Conservation (phyloP, 2,888 invertebrate species). For the Alloscopus bannaensis region DNA sequence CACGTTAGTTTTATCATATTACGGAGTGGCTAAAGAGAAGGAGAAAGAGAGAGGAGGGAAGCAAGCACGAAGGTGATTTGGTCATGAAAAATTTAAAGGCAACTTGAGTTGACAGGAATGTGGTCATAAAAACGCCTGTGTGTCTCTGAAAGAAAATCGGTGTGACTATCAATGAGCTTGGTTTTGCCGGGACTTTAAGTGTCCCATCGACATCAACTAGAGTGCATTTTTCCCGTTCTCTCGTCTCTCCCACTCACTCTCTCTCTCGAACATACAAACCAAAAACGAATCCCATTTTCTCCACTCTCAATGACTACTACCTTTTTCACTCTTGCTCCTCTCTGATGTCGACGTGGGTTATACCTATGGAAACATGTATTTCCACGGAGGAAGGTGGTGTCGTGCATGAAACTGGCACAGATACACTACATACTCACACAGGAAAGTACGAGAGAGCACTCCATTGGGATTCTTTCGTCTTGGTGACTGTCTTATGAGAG, state of each 20-base stretch:
- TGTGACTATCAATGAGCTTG: conserved; percentile 34
- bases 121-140: conserved; percentile 45
- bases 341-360: no score
- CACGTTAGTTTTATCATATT: no score
- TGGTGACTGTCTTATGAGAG: background rate
- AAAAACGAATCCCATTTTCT: conserved; percentile 11
- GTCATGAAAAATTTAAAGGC: conserved; percentile 63
- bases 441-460: background rate
- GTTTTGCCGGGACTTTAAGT: conserved; percentile 29
- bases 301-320: conserved; percentile 7
- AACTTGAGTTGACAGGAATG: conserved; percentile 63
- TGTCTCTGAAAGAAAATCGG: conserved; percentile 14
- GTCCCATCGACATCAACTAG: conserved; percentile 39
- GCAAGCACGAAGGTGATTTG: conserved; percentile 49
- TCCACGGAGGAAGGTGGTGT: conserved; percentile 8
- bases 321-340: background rate
- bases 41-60: background rate
- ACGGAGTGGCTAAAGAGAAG: background rate
- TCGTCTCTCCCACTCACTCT: no score
- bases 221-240: conserved; percentile 25
- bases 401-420: no score
- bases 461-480: background rate
- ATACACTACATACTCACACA: no score
- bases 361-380: no score
- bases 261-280: background rate